Conservation (phyloP, 2,888 invertebrate species). For the Heliconius hortense region DNA sequence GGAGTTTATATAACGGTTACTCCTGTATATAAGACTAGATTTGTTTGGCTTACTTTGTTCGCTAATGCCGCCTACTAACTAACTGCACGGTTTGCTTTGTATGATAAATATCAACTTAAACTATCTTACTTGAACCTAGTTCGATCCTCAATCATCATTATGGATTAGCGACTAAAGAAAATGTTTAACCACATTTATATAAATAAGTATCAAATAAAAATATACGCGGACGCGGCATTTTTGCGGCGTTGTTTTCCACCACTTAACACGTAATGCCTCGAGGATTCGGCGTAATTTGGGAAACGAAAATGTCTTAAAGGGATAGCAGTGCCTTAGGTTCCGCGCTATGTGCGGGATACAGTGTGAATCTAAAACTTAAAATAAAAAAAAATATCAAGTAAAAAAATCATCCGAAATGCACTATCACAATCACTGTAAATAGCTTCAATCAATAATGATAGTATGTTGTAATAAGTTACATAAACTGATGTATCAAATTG, state of each 20-base stretch:
- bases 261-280: too few relatives aligned
- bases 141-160: conserved; percentile 66
- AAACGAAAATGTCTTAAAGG: too few relatives aligned
- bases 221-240: too few relatives aligned
- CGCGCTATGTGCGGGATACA: too few relatives aligned
- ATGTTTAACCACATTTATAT: neutral
- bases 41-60: conserved; percentile 47
- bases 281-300: too few relatives aligned
- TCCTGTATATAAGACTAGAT: conserved; percentile 41
- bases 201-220: too few relatives aligned
- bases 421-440: conserved; percentile 2
- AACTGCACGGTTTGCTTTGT: conserved; percentile 69
- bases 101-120: conserved; percentile 65
- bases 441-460: conserved; percentile 6
- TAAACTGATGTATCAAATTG: conserved; percentile 10
- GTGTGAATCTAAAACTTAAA: too few relatives aligned
- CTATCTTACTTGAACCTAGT: conserved; percentile 62
- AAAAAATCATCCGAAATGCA: too few relatives aligned
- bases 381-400: neutral
- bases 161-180: conserved; percentile 41
- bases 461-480: conserved; percentile 8
- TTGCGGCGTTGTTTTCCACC: too few relatives aligned
- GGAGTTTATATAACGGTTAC: conserved; percentile 39
- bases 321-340: too few relatives aligned
- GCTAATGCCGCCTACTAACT: conserved; percentile 60